These are phyloP conservation scores for Andrena praecox DNA, from an alignment of 2,888 invertebrate genomes.

Conservation along the genomic window DNA sequence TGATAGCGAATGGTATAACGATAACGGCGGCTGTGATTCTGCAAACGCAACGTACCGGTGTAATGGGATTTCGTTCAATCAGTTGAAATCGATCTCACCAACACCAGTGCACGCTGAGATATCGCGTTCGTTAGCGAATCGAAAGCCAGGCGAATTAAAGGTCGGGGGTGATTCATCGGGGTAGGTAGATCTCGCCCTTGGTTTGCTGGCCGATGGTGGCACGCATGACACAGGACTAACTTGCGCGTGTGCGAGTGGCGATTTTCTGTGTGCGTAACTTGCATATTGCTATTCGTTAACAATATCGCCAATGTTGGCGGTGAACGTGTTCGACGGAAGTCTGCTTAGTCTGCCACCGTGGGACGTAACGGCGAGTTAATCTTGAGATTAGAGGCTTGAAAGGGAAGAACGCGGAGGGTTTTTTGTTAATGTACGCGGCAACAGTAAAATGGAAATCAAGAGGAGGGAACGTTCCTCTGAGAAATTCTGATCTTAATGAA, in stretches of 20 bases:
- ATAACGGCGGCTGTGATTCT: not conserved
- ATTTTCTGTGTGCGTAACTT: conserved; percentile 4
- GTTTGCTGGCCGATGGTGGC: conserved; percentile 17
- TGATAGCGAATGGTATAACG: not conserved
- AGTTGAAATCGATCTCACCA: conserved; percentile 42
- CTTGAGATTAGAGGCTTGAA: no score
- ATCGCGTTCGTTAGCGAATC: conserved; percentile 28
- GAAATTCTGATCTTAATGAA: no score
- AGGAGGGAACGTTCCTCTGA: no score
- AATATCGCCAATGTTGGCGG: no score
- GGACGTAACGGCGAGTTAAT: no score
- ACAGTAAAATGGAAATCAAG: no score
- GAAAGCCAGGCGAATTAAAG: conserved; percentile 24
- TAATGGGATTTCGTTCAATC: conserved; percentile 33
- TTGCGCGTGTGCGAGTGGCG: conserved; percentile 10
- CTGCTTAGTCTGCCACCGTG: no score
- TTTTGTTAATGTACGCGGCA: no score
- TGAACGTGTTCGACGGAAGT: no score
- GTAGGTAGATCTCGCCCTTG: conserved; percentile 17
- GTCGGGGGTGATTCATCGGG: conserved; percentile 11
- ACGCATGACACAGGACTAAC: conserved; percentile 39
- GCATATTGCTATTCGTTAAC: no score
- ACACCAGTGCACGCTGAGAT: not conserved
- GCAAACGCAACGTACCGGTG: conserved; percentile 2
- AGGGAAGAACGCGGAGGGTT: no score